A percentile compares a stretch with the other conserved stretches of the same genome.
These are phyloP conservation scores for Nasua narica DNA, from an alignment of 2,797 vertebrate genomes.

Conservation along the genomic window DNA sequence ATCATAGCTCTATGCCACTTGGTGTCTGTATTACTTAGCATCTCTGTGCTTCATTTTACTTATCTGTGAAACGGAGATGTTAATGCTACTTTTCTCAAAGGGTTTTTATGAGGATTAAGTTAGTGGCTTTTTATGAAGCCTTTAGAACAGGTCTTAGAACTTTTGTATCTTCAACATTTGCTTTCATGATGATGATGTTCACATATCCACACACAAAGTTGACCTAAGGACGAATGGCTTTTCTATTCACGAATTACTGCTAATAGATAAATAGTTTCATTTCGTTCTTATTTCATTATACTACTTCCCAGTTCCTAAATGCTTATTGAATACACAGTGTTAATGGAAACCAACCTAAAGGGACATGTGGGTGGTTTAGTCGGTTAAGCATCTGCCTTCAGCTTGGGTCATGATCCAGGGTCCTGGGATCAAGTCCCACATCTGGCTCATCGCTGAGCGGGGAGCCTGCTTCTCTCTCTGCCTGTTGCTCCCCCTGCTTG, in stretches of 20 bases:
- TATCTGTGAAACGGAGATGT: not conserved
- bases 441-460: not conserved
- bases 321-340: not conserved
- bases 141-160: not conserved
- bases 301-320: not conserved
- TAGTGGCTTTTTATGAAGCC: not conserved
- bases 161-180: not conserved
- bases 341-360: slow-evolving; percentile 12
- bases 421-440: not conserved
- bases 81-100: not conserved
- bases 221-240: not conserved
- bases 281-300: not conserved
- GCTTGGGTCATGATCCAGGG: not conserved
- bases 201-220: not conserved
- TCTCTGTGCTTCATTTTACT: not conserved
- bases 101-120: not conserved
- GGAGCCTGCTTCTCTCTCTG: too few relatives aligned
- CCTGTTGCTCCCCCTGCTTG: not conserved
- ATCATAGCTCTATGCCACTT: not conserved
- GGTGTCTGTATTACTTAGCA: not conserved
- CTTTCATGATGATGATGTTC: not conserved
- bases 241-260: not conserved
- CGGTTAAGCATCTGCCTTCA: not conserved
- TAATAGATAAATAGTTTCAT: not conserved
- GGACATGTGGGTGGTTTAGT: not conserved